A percentile compares a stretch with the other conserved stretches of the same genome.
Conservation (phyloP, 2,888 invertebrate genomes). For the Cephus nigrinus region DNA sequence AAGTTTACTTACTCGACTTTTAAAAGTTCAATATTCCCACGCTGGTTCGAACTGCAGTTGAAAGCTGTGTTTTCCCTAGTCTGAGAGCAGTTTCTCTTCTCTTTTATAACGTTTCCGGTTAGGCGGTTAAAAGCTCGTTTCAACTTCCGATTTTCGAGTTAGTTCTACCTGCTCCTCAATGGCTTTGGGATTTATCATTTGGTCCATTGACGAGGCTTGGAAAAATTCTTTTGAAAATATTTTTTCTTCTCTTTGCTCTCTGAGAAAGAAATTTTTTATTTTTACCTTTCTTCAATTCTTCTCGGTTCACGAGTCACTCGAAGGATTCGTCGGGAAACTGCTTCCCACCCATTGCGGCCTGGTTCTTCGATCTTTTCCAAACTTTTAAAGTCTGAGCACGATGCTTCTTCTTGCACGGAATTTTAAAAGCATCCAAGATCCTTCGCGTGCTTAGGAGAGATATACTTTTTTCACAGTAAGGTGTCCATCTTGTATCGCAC, state of each 20-base stretch:
- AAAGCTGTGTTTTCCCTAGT: constrained; percentile 7
- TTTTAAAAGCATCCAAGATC: constrained; percentile 8
- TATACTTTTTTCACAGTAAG: neutral
- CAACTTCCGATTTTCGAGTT: constrained; percentile 36
- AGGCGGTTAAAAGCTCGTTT: constrained; percentile 51
- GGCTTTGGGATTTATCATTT: neutral
- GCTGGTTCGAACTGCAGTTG: constrained; percentile 6
- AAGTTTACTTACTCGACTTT: constrained; percentile 36
- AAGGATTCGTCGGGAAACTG: neutral
- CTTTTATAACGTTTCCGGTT: neutral
- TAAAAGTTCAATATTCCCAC: constrained; percentile 42
- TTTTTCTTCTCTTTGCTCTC: neutral
- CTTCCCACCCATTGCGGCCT: neutral
- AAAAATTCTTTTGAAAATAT: neutral
- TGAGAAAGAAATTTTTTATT: neutral
- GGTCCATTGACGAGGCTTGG: neutral
- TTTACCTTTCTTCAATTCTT: neutral
- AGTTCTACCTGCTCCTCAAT: neutral
- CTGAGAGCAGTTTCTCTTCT: constrained; percentile 20
- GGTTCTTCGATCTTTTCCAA: neutral
- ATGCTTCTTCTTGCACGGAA: constrained; percentile 4
- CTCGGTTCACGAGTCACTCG: neutral
- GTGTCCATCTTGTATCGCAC: neutral
- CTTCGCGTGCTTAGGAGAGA: neutral
- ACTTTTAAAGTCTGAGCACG: constrained; percentile 13